Percentiles rank a stretch among this genome's conserved stretches.
phyloP scores from a whole-genome alignment of 2,888 invertebrate species.

The Iphiclides podalirius region DNA sequence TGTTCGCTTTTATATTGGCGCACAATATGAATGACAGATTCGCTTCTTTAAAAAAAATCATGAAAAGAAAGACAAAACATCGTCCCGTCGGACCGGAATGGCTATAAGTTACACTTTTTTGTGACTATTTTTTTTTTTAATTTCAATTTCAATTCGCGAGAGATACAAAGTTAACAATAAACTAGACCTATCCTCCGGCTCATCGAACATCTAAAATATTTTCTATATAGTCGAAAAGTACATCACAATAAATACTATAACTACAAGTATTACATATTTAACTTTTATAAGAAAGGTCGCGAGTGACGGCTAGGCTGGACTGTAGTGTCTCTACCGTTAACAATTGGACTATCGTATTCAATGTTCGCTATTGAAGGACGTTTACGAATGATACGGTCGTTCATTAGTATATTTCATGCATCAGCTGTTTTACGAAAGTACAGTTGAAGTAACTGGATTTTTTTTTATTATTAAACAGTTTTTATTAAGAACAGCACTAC shows the following conservation, averaged over 20 bases:
- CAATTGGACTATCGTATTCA: too few species aligned
- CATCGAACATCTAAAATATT: slow-evolving; percentile 44
- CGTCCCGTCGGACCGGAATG: background rate
- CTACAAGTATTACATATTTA: slow-evolving; percentile 41
- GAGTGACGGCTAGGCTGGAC: background rate
- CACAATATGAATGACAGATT: slow-evolving; percentile 52
- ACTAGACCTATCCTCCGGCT: slow-evolving; percentile 41
- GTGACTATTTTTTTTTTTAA: slow-evolving; percentile 28
- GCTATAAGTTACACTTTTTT: background rate
- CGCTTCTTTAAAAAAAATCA: slow-evolving; percentile 9
- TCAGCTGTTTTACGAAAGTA: too few species aligned
- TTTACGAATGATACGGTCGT: too few species aligned
- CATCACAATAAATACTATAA: slow-evolving; percentile 74
- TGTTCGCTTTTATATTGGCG: slow-evolving; percentile 48
- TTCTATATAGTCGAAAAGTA: slow-evolving; percentile 58
- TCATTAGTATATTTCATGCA: too few species aligned
- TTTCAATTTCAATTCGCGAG: slow-evolving; percentile 32
- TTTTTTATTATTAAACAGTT: too few species aligned
- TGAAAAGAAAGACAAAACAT: background rate
- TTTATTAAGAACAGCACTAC: too few species aligned
- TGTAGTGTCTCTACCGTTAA: background rate
- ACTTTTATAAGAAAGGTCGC: background rate
- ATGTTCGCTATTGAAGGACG: too few species aligned
- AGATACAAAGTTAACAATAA: slow-evolving; percentile 41
- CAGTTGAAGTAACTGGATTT: too few species aligned